A percentile compares a stretch with the other conserved stretches of the same genome.
phyloP scores from a whole-genome alignment of 2,113 vertebrate genomes.

The Paradoxurus hermaphroditus region DNA sequence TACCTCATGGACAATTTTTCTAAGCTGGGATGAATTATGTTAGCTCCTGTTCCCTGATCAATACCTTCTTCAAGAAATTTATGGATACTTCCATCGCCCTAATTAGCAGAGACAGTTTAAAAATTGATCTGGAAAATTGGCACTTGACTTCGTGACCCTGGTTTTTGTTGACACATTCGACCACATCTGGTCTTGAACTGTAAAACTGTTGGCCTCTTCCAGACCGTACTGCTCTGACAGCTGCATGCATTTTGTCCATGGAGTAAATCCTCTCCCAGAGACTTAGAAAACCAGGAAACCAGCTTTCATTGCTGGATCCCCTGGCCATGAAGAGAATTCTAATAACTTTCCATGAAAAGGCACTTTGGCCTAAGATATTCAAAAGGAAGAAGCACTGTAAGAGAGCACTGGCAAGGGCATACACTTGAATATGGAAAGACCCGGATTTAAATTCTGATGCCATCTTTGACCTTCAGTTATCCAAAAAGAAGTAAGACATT shows the following conservation, averaged over 20 bases:
- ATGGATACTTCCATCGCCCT: constrained; percentile 43
- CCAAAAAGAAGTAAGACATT: neutral
- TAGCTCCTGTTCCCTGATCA: constrained; percentile 75
- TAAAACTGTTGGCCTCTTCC: constrained; percentile 79
- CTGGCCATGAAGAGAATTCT: constrained; percentile 64
- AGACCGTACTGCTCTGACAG: constrained; percentile 73
- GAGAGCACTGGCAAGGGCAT: neutral
- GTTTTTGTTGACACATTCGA: constrained; percentile 75
- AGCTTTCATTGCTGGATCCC: constrained; percentile 52
- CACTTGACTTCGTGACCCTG: constrained; percentile 77
- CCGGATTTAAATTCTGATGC: neutral
- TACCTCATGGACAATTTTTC: constrained; percentile 49
- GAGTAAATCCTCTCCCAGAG: constrained; percentile 69
- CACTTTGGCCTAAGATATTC: constrained; percentile 14
- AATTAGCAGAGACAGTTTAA: constrained; percentile 70
- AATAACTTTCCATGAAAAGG: constrained; percentile 66
- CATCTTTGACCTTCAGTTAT: neutral
- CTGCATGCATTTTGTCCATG: constrained; percentile 74
- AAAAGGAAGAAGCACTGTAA: neutral
- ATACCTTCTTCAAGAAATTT: constrained; percentile 59
- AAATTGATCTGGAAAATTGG: constrained; percentile 79
- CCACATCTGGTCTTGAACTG: constrained; percentile 81
- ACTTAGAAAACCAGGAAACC: neutral
- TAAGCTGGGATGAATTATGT: constrained; percentile 59
- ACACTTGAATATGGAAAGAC: neutral